These are phyloP conservation scores for Euphydryas editha DNA, from an alignment of 2,888 invertebrate species.

Conservation along the genomic window DNA sequence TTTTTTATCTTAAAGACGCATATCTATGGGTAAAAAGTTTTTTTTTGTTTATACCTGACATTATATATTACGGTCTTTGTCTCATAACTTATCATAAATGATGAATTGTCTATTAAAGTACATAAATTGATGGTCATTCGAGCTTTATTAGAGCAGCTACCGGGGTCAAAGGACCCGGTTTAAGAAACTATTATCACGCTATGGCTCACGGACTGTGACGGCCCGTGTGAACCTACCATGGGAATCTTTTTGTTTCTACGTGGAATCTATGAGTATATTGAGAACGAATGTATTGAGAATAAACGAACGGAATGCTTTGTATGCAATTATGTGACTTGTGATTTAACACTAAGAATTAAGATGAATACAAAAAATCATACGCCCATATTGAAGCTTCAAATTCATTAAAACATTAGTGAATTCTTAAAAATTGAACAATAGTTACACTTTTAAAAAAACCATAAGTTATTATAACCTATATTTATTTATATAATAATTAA, in stretches of 20 bases:
- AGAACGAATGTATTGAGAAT: constrained; percentile 4
- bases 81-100: background rate
- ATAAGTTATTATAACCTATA: too few relatives aligned
- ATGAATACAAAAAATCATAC: background rate
- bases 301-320: background rate
- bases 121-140: constrained; percentile 20
- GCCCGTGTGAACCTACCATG: constrained; percentile 75
- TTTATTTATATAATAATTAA: too few relatives aligned
- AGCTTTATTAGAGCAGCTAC: constrained; percentile 12
- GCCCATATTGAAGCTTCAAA: background rate
- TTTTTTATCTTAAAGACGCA: too few relatives aligned
- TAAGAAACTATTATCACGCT: constrained; percentile 35
- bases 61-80: background rate
- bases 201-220: constrained; percentile 74
- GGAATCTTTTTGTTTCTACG: constrained; percentile 53
- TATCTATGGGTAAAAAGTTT: background rate
- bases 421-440: too few relatives aligned
- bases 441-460: too few relatives aligned
- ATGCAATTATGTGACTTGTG: background rate
- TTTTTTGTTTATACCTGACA: constrained; percentile 1
- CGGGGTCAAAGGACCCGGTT: constrained; percentile 43
- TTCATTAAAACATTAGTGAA: too few relatives aligned
- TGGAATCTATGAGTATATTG: constrained; percentile 1
- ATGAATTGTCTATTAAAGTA: constrained; percentile 12
- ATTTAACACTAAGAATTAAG: background rate